Evolutionary conservation across 2,888 invertebrate species (phyloP).

Genomic region (Sericinus montela): DNA sequence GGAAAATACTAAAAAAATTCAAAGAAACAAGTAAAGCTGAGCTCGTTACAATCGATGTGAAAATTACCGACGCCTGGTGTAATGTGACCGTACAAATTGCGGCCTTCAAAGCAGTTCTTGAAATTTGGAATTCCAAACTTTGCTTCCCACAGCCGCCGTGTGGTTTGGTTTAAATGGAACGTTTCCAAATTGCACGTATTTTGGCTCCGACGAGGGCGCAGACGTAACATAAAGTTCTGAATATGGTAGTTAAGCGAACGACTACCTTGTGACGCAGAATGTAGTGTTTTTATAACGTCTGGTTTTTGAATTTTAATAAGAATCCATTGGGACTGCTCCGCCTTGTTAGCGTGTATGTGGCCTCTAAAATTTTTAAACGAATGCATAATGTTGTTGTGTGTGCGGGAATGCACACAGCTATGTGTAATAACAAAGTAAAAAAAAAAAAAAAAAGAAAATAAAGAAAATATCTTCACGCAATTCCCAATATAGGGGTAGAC

Average conservation of each 20-base stretch:
- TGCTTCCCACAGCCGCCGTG: not conserved
- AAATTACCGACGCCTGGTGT: not conserved
- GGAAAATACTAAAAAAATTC: not conserved
- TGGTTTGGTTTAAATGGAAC: not conserved
- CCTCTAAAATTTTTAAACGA: too few relatives aligned
- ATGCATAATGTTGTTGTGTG: too few relatives aligned
- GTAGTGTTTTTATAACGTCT: not conserved
- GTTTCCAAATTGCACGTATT: conserved; percentile 9
- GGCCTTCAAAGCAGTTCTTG: not conserved
- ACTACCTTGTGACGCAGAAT: not conserved
- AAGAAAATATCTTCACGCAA: too few relatives aligned
- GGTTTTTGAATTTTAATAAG: not conserved
- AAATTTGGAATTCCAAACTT: not conserved
- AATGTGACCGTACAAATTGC: not conserved
- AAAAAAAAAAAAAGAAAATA: too few relatives aligned
- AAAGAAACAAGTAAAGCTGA: too few relatives aligned
- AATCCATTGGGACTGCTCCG: not conserved
- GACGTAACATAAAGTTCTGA: not conserved
- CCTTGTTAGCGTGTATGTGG: too few relatives aligned
- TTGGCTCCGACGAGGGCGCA: not conserved
- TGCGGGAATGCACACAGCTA: too few relatives aligned
- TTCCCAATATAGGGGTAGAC: too few relatives aligned
- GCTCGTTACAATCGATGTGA: not conserved
- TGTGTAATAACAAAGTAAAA: too few relatives aligned
- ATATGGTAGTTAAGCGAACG: conserved; percentile 4